Base-by-base conservation (phyloP, 2,113 vertebrate genomes). In the Vireo altiloquus region DNA sequence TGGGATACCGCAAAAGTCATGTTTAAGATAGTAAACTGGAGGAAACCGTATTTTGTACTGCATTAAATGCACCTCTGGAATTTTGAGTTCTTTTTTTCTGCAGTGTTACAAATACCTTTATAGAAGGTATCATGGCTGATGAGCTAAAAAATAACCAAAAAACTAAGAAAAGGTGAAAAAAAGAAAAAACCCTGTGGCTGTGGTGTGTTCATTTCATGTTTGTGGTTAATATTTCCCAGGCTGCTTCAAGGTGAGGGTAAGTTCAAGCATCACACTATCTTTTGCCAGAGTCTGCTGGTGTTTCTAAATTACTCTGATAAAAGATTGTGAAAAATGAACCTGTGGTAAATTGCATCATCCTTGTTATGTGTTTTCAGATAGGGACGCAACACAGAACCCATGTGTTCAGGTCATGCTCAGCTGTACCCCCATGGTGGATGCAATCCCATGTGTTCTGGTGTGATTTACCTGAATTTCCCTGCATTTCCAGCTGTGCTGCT, bases 161-260 rank as follows among this genome's bases (percentile, higher is more conserved):
- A 6, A 2, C 27, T 25, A 35, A 71, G 25, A 15, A 24, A 10
- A 24, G 3, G 6, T 6, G 31, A 25, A 28, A 24, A 7, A 15
- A 9, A 25, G 5, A 11, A 7, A 9, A 2, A 0, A 10, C 11
- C 8, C 22, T 80, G 84, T 81, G 94, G 63, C 60, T 94, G 90
- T 95, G 91, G 91, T 84, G 31, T 74, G 23, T 66, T 59, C 52
- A 35, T 50, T 80, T 65, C 35, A 18, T 31, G 71, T 49, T 47
- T 96, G 96, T 90, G 95, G 94, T 95, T 80, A n/a, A 2, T 52
- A 53, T 91, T 96, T 96, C 94, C 71, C 91, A 94, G 82, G 70
- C 91, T 90, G 56, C 95, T 30, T 13, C 4, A 71, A 83, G 92
- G 95, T 91, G 79, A 96, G 68, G 1, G 1, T 17, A 13, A 85